These are phyloP conservation scores for Columba guinea DNA, from an alignment of 2,797 vertebrate species.

Conservation along the genomic window DNA sequence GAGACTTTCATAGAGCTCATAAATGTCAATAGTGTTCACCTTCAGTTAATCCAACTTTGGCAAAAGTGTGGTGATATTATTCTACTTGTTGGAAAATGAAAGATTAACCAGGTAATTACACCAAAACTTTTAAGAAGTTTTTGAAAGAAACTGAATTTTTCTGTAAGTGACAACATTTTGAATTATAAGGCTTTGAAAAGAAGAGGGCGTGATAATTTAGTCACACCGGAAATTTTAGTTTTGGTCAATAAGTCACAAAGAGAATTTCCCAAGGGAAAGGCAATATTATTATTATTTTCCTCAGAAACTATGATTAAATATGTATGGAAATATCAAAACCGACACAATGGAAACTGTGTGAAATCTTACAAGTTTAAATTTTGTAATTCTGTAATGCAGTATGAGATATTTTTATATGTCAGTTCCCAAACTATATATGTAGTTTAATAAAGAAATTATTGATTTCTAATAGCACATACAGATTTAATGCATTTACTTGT, in stretches of 20 bases:
- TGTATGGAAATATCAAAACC: background rate
- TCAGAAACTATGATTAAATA: background rate
- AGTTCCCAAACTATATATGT: background rate
- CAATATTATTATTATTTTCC: background rate
- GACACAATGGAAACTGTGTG: background rate
- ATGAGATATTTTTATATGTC: background rate
- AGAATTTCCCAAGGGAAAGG: background rate
- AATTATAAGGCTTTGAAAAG: background rate
- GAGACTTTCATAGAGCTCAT: background rate
- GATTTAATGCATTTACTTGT: background rate
- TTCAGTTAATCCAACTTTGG: background rate
- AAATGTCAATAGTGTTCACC: background rate
- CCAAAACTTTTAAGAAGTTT: background rate
- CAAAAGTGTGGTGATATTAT: background rate
- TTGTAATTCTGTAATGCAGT: background rate
- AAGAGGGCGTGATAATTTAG: background rate
- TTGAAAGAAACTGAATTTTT: background rate
- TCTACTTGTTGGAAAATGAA: background rate
- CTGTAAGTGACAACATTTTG: background rate
- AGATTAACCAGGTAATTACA: background rate
- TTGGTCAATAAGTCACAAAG: background rate
- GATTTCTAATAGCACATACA: background rate
- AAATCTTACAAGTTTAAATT: background rate
- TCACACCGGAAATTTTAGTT: background rate
- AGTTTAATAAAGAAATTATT: background rate